phyloP scores from a whole-genome alignment of 2,888 invertebrate species.

The Biston betularia region DNA sequence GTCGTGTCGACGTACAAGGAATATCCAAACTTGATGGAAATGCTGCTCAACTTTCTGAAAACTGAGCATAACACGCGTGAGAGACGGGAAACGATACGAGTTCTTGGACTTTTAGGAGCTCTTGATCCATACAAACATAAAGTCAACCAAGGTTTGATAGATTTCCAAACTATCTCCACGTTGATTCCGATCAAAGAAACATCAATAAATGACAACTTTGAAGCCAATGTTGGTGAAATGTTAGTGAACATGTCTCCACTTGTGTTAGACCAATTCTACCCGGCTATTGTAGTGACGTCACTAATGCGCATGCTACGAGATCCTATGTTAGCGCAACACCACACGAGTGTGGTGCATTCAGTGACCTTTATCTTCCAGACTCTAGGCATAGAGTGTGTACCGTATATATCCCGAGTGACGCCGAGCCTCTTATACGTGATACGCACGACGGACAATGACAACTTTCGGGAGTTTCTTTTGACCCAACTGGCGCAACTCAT shows the following conservation, averaged over 20 bases:
- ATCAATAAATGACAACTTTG: constrained; percentile 86
- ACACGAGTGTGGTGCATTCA: constrained; percentile 97
- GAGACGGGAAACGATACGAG: constrained; percentile 95
- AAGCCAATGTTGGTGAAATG: constrained; percentile 94
- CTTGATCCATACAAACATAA: constrained; percentile 99
- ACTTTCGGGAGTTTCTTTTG: constrained; percentile 96
- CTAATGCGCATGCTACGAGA: constrained; percentile 97
- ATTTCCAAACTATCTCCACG: constrained; percentile 93
- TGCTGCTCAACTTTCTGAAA: constrained; percentile 96
- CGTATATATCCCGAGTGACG: constrained; percentile 96
- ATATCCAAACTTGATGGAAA: constrained; percentile 96
- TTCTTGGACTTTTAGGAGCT: constrained; percentile 97
- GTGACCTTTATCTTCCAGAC: constrained; percentile 98
- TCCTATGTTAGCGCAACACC: constrained; percentile 95
- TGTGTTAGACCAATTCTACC: constrained; percentile 98
- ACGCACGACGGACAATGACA: constrained; percentile 91
- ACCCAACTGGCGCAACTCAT: constrained; percentile 97
- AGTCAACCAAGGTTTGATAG: constrained; percentile 96
- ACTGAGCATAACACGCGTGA: constrained; percentile 96
- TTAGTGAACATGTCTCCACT: constrained; percentile 96
- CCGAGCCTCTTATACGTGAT: constrained; percentile 96
- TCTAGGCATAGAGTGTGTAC: constrained; percentile 97
- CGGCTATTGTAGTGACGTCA: constrained; percentile 97
- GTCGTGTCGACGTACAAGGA: constrained; percentile 98
- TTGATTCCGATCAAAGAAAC: constrained; percentile 91